Base-by-base conservation (phyloP, 2,888 invertebrate genomes). In the Agonopterix subpropinquella region DNA sequence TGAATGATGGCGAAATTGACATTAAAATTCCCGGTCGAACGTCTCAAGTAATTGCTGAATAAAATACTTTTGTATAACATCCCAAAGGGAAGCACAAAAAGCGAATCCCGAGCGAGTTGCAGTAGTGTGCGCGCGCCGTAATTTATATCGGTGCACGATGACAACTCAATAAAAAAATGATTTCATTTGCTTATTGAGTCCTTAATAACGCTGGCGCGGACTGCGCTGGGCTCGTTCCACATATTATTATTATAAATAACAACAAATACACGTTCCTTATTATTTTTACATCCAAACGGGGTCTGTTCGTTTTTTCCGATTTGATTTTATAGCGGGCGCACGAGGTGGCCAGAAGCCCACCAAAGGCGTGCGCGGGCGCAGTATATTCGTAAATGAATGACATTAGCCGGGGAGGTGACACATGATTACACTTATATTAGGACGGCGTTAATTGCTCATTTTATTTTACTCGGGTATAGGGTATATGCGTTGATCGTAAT, bases 101-200 rank as follows among this genome's bases (percentile, higher is more conserved):
- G 72, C 73, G 70, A 74, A 67, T 60, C 69, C 62, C 65, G 64
- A 65, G 56, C 66, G 57, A 62, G 59, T 66, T 57, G 63, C 70
- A 62, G 70, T 73, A 67, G 71, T 73, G 73, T 71, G 79, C 73
- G 77, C 70, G 70, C 70, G 49, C 61, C 64, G 80, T 84, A 81
- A 87, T 86, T 87, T 87, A 87, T 87, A 83, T 84, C 80, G 69
- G 77, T 69, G 72, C 73, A 74, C 73, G 87, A 85, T 85, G 87
- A 88, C 87, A 86, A 79, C 83, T 87, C 80, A 87, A 87, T 87
- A 88, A 88, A 86, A 85, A 88, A 87, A 86, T 85, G 80, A 86
- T 87, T 86, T 82, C 87, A 87, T 87, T 88, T 88, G 87, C 84
- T 88, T 88, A 88, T 87, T 86, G 86, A 85, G 84, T 67, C 81